Conservation (phyloP, 2,113 vertebrate genomes). For the Anas platyrhynchos region DNA sequence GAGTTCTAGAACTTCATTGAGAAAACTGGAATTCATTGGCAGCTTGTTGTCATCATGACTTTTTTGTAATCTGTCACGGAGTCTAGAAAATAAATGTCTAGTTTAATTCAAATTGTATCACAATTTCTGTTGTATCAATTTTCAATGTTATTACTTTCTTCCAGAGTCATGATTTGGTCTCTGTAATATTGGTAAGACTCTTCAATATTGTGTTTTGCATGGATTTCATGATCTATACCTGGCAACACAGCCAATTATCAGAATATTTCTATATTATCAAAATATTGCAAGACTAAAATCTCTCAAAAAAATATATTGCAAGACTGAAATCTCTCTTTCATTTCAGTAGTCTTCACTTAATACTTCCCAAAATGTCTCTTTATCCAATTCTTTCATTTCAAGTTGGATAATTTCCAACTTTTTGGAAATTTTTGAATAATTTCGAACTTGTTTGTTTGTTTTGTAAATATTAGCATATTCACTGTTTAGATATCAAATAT, state of each 20-base stretch:
- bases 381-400: neutral
- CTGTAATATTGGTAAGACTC: neutral
- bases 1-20: neutral
- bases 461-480: neutral
- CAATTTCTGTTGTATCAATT: neutral
- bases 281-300: neutral
- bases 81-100: neutral
- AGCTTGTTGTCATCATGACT: neutral
- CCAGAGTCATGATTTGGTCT: neutral
- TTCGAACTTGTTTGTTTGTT: neutral
- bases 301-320: neutral
- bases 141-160: neutral
- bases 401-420: neutral
- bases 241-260: neutral
- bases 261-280: neutral
- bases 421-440: neutral
- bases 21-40: neutral
- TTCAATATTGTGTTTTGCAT: neutral
- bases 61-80: neutral
- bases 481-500: neutral
- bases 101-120: neutral
- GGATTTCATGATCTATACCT: neutral
- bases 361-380: neutral
- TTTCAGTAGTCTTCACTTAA: neutral
- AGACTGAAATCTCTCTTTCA: neutral